These are phyloP conservation scores for Jordanella pulchra DNA, from an alignment of 2,797 vertebrate species.

Conservation along the genomic window DNA sequence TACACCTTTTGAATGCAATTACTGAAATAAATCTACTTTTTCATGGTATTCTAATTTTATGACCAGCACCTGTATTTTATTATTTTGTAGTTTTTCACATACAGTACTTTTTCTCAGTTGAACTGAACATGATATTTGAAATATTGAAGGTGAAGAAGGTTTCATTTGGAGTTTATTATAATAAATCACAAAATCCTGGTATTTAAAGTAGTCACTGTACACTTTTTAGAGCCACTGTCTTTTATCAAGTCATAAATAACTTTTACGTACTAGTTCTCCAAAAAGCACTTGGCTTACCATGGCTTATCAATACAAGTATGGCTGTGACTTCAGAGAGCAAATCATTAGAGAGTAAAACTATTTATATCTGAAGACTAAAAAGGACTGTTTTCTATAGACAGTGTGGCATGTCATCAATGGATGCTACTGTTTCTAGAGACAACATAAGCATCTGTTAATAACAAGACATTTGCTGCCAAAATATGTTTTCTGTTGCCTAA, in stretches of 20 bases:
- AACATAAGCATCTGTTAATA: background rate
- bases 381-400: too few relatives aligned
- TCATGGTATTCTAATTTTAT: too few relatives aligned
- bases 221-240: background rate
- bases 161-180: background rate
- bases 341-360: background rate
- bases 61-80: too few relatives aligned
- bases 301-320: background rate
- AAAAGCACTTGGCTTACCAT: background rate
- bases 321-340: background rate
- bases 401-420: background rate
- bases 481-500: background rate
- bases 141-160: background rate
- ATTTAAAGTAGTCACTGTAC: background rate
- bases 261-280: background rate
- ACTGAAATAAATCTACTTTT: too few relatives aligned
- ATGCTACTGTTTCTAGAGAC: background rate
- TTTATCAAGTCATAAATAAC: background rate
- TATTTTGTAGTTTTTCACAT: background rate
- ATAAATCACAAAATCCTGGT: background rate
- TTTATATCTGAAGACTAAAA: background rate
- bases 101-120: background rate
- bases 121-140: background rate
- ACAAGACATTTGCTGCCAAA: background rate
- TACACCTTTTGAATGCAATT: too few relatives aligned